phyloP scores from a whole-genome alignment of 2,888 invertebrate species.

The Endotricha flammealis region DNA sequence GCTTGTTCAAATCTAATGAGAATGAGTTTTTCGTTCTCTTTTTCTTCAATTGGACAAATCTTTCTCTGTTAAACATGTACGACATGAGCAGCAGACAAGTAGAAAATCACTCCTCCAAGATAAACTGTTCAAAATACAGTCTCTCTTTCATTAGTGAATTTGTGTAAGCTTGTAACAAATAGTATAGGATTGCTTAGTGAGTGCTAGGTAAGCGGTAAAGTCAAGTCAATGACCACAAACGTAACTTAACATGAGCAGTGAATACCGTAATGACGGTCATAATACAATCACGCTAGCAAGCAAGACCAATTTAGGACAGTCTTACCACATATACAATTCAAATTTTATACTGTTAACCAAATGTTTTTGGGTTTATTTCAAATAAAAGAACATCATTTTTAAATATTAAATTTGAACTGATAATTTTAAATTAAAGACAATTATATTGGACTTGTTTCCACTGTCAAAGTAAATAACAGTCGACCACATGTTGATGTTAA shows the following conservation, averaged over 20 bases:
- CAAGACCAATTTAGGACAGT: slow-evolving; percentile 40
- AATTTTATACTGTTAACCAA: slow-evolving; percentile 6
- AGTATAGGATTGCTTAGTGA: too few relatives aligned
- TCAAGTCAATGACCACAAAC: slow-evolving; percentile 56
- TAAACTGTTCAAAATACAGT: too few relatives aligned
- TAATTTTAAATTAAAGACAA: too few relatives aligned
- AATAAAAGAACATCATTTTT: too few relatives aligned
- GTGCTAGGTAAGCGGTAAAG: slow-evolving; percentile 51
- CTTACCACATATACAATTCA: slow-evolving; percentile 15
- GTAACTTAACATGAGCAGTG: slow-evolving; percentile 47
- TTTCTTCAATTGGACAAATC: not conserved
- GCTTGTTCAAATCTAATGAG: too few relatives aligned
- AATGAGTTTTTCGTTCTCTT: not conserved
- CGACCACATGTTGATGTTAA: slow-evolving; percentile 1
- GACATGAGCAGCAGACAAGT: too few relatives aligned
- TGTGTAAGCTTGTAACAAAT: slow-evolving; percentile 15
- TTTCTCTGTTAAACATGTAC: too few relatives aligned
- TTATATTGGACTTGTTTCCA: too few relatives aligned
- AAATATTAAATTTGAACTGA: too few relatives aligned
- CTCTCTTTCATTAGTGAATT: not conserved
- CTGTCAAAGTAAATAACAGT: too few relatives aligned
- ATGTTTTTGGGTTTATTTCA: slow-evolving; percentile 15
- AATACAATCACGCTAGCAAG: slow-evolving; percentile 41
- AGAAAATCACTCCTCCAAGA: too few relatives aligned
- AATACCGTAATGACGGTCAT: slow-evolving; percentile 50